Evolutionary conservation across 1,140 invertebrate species (phyloP), one percentile per base, ranked within the genome.

Genomic region (Lerema accius): DNA sequence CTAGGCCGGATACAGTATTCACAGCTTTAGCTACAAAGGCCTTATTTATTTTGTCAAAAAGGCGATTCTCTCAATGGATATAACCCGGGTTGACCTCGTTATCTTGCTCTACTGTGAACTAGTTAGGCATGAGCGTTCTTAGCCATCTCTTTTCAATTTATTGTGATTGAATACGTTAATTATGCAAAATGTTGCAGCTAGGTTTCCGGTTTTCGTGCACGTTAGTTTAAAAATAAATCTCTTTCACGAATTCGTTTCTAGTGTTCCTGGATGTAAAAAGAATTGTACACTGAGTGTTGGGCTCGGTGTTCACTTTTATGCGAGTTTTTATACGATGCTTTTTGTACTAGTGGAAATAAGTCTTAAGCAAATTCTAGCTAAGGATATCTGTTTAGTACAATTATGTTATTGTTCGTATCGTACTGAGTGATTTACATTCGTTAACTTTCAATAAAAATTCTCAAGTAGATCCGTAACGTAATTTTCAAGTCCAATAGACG

Each of bases 51-150:
- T 46, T 13, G 17, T 26, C 17, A 42, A 23, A 55, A 55, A 42
- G 19, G 28, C 14, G 19, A 39, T 40, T 17, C 10, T 13, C 39
- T 55, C 6, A 45, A 45, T 58, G 10, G 45, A 58, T 45, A 45
- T 58, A 58, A 32, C 10, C 26, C 39, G 3, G 5, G 40, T 45
- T 35, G 40, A 58, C 53, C 53, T 69, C 74, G 65, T 78, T 81
- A 71, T 64, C 61, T 60, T 39, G 60, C 43, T 37, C 45, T 48
- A 61, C 69, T 70, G 64, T 73, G 67, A 70, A 67, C 64, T 66
- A 74, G 65, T 65, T 71, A 59, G 23, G 19, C 43, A 59, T 50
- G 51, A 46, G 37, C 10, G 15, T 72, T 69, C 62, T 63, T 28
- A 56, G 17, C 45, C 45, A 23, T 48, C 28, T 59, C 40, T 56